Base-by-base conservation (phyloP, 2,888 invertebrate species). In the Polydrusus cervinus region DNA sequence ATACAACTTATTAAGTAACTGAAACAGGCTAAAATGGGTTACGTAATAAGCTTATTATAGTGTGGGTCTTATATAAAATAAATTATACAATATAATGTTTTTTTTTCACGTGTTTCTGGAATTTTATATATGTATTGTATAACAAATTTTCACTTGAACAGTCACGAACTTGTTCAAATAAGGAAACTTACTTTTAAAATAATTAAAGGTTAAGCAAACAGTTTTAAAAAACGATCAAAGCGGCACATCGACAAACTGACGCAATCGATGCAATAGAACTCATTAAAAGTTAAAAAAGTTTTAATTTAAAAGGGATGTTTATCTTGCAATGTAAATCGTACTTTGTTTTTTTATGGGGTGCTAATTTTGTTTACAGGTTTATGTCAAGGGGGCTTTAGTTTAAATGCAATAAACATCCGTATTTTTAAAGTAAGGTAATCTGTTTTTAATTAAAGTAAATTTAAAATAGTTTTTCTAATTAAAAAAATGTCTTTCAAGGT, bases 221-320 rank as follows among this genome's bases (percentile, higher is more conserved):
- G 11, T 51, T 51, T 51, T 51, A 2, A 13, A 30, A 25, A 30
- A 53, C 30, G 13, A 13, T 53, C 25, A 53, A 20, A 20, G 53
- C 53, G n/a, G 6, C 8, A 20, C 20, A 18, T 11, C 51, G 20
- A 18, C 53, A n/a, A 30, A 30, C 30, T 13, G 53, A 30, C 30
- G 30, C 13, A 13, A 53, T 53, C 53, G 53, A 53, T 25, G 13
- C 30, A 30, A 53, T 30, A 30, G 25, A 53, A 53, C 53, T 53
- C 25, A 53, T 53, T 53, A 53, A 53, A 53, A 53, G 53, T 53
- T 53, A 30, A 13, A 51, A 25, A n/a, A 53, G 53, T 30, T 53
- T 53, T 53, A 53, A 53, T 30, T 53, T 53, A 53, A 25, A 11
- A 30, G 30, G 53, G 25, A 16, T 11, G 25, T 25, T 53, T 53